A percentile compares a stretch with the other conserved stretches of the same genome.
Evolutionary conservation across 2,888 invertebrate genomes (phyloP).

Genomic region (Drosophila dives): DNA sequence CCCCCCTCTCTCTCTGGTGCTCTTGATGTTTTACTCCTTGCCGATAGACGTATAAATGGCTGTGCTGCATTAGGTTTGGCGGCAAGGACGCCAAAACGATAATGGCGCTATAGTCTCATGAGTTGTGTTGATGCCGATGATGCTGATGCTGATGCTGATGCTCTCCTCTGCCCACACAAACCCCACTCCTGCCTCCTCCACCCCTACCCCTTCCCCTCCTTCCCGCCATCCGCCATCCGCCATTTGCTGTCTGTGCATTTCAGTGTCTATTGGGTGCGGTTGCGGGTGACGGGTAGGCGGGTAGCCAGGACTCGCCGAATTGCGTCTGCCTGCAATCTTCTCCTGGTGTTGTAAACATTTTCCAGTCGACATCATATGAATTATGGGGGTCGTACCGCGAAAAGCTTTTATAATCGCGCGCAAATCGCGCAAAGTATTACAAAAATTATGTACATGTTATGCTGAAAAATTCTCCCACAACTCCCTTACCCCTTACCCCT

Average conservation of each 20-base stretch:
- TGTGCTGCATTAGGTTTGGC: slow-evolving; percentile 46
- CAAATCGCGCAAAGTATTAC: slow-evolving; percentile 83
- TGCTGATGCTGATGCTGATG: not conserved
- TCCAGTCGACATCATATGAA: slow-evolving; percentile 82
- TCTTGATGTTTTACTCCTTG: slow-evolving; percentile 56
- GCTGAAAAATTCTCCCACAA: slow-evolving; percentile 22
- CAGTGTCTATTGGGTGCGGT: slow-evolving; percentile 27
- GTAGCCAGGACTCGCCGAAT: not conserved
- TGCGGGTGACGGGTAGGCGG: slow-evolving; percentile 10
- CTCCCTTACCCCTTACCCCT: not conserved
- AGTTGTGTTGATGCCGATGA: slow-evolving; percentile 36
- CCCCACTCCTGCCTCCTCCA: not conserved
- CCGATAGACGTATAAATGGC: slow-evolving; percentile 70
- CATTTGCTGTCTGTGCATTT: slow-evolving; percentile 17
- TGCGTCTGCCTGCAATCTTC: slow-evolving; percentile 66
- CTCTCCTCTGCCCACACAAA: not conserved
- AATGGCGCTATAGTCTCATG: slow-evolving; percentile 53
- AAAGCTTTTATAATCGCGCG: slow-evolving; percentile 84
- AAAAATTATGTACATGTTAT: slow-evolving; percentile 79
- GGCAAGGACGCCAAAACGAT: slow-evolving; percentile 60
- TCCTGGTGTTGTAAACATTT: slow-evolving; percentile 77
- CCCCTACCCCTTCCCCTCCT: fast-evolving
- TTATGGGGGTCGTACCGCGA: slow-evolving; percentile 84
- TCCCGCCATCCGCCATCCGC: not conserved
- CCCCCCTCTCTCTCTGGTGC: not conserved